A percentile compares a stretch with the other conserved stretches of the same genome.
phyloP scores from a whole-genome alignment of 2,888 invertebrate genomes.

The Drosophila subsilvestris region DNA sequence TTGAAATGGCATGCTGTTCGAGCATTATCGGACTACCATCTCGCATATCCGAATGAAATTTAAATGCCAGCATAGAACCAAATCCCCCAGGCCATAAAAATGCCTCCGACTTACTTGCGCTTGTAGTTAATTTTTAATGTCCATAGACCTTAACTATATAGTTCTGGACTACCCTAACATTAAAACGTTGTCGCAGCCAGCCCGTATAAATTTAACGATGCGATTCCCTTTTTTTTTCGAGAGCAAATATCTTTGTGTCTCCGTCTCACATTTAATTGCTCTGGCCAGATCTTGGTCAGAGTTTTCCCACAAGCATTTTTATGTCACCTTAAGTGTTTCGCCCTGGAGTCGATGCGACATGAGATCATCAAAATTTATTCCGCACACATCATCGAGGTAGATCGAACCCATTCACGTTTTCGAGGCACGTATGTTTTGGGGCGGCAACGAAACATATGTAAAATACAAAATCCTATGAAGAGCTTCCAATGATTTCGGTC shows the following conservation, averaged over 20 bases:
- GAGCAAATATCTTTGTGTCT: conserved; percentile 15
- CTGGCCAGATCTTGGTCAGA: background rate
- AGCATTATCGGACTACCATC: background rate
- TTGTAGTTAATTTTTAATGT: conserved; percentile 21
- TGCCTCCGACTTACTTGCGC: conserved; percentile 8
- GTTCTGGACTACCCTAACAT: conserved; percentile 32
- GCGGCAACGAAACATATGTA: conserved; percentile 59
- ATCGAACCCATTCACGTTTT: conserved; percentile 51
- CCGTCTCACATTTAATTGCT: conserved; percentile 4
- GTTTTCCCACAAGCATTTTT: conserved; percentile 39
- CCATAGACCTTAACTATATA: background rate
- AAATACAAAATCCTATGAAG: conserved; percentile 75
- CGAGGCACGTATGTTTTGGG: conserved; percentile 39
- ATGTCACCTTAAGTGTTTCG: conserved; percentile 34
- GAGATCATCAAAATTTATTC: conserved; percentile 62
- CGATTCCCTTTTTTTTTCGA: conserved; percentile 21
- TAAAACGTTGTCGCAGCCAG: conserved; percentile 42
- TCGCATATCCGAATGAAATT: conserved; percentile 26
- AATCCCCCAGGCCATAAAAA: conserved; percentile 29
- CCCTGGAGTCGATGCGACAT: conserved; percentile 24
- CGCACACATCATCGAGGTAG: conserved; percentile 38
- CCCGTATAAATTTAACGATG: conserved; percentile 21
- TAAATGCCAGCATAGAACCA: conserved; percentile 12
- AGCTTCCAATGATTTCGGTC: conserved; percentile 50
- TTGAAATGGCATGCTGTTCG: conserved; percentile 2